Evolutionary conservation across 2,113 vertebrate species (phyloP).

Genomic region (Dicrurus megarhynchus): DNA sequence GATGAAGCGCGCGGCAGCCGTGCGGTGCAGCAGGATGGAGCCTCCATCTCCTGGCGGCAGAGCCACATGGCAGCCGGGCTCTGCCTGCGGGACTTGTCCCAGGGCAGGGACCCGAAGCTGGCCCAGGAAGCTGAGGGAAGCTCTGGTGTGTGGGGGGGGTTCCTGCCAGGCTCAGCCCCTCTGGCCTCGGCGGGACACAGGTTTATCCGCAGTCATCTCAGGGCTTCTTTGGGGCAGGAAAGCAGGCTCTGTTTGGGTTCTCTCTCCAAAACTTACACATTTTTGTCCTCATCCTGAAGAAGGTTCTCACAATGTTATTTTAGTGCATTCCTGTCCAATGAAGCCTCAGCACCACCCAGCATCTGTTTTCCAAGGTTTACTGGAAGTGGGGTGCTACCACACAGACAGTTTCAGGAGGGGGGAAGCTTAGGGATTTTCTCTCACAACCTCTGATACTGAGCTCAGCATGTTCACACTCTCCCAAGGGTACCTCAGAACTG

Average conservation of each 20-base stretch:
- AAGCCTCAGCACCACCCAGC: background rate
- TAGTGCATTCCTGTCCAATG: background rate
- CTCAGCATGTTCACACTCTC: background rate
- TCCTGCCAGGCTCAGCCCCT: background rate
- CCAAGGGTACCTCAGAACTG: background rate
- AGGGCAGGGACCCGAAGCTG: no score
- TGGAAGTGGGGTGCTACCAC: background rate
- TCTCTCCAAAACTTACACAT: background rate
- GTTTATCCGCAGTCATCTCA: background rate
- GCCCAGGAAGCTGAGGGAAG: fast-evolving
- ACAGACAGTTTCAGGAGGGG: background rate
- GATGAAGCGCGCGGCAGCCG: fast-evolving
- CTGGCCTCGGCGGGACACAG: fast-evolving
- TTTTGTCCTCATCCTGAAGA: background rate
- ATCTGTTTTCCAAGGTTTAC: background rate
- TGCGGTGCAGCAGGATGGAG: background rate
- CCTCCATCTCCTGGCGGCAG: slow-evolving; percentile 46
- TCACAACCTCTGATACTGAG: background rate
- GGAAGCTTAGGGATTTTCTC: background rate
- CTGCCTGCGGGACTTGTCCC: background rate
- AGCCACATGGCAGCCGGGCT: background rate
- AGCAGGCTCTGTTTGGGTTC: background rate
- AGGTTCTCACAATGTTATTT: background rate
- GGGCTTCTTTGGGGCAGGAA: background rate
- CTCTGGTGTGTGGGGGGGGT: fast-evolving